phyloP scores from a whole-genome alignment of 2,888 invertebrate species.

The Tolmerus cingulatus region DNA sequence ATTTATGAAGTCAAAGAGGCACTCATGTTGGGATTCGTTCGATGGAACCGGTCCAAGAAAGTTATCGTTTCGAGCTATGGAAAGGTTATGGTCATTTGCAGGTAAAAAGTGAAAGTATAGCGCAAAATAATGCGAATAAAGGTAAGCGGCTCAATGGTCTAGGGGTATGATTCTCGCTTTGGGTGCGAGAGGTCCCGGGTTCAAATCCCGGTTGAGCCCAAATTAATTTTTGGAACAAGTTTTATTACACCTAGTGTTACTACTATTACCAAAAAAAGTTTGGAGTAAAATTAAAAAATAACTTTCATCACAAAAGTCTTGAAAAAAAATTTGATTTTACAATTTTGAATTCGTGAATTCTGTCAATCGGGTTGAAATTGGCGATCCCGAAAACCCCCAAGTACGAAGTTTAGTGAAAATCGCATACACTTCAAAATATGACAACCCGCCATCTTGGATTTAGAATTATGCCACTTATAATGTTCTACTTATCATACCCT shows the following conservation, averaged over 20 bases:
- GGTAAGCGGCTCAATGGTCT: constrained; percentile 69
- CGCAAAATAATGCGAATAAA: neutral
- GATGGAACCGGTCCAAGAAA: neutral
- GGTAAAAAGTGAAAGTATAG: neutral
- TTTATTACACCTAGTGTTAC: neutral
- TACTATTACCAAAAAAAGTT: too few species aligned
- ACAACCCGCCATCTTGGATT: too few species aligned
- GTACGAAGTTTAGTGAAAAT: too few species aligned
- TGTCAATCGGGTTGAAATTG: too few species aligned
- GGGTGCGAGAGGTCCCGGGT: constrained; percentile 75
- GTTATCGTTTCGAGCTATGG: neutral
- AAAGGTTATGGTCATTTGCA: neutral
- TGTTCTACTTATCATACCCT: too few species aligned
- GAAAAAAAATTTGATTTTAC: too few species aligned
- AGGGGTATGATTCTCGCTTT: constrained; percentile 75
- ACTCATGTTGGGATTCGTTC: neutral
- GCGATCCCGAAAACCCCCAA: too few species aligned
- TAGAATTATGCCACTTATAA: too few species aligned
- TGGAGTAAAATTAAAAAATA: too few species aligned
- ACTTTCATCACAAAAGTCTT: too few species aligned
- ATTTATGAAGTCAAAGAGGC: neutral
- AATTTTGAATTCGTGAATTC: too few species aligned
- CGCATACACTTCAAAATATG: too few species aligned
- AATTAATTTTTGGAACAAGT: constrained; percentile 49
- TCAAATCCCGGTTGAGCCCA: constrained; percentile 74